phyloP scores from a whole-genome alignment of 2,797 vertebrate genomes.

The Enoplosus armatus region DNA sequence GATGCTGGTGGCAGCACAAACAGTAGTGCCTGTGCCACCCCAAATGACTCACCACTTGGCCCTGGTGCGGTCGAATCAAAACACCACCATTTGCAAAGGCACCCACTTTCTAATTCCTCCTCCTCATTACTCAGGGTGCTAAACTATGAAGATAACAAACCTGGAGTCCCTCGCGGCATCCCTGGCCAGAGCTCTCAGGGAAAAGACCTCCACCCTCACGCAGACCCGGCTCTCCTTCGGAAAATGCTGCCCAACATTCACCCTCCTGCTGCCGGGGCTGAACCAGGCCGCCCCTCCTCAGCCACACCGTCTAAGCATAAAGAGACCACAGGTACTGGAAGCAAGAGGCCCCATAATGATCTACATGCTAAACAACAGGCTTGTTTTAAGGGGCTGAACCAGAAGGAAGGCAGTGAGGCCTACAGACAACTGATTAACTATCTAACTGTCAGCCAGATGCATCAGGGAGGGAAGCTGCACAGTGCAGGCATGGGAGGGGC shows the following conservation, averaged over 20 bases:
- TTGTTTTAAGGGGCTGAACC: conserved; percentile 77
- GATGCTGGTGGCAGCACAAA: conserved; percentile 92
- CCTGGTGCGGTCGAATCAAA: conserved; percentile 82
- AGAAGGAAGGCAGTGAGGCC: conserved; percentile 84
- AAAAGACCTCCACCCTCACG: conserved; percentile 92
- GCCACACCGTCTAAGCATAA: conserved; percentile 91
- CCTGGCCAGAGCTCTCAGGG: conserved; percentile 83
- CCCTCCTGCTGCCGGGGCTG: conserved; percentile 84
- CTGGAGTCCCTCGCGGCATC: conserved; percentile 47
- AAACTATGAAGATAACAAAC: conserved; percentile 76
- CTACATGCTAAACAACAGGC: conserved; percentile 80
- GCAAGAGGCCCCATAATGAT: conserved; percentile 84
- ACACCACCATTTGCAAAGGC: conserved; percentile 80
- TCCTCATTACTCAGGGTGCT: conserved; percentile 78
- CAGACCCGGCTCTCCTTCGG: conserved; percentile 91
- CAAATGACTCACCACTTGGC: conserved; percentile 91
- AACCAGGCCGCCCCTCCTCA: conserved; percentile 88
- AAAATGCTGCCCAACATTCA: conserved; percentile 94
- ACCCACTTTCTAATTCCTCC: conserved; percentile 87
- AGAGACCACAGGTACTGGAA: conserved; percentile 91
- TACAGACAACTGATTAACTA: conserved; percentile 86
- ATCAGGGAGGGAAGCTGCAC: conserved; percentile 84
- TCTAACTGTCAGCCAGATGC: conserved; percentile 86
- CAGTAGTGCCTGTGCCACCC: conserved; percentile 90
- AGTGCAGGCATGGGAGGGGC: conserved; percentile 82